Percentiles rank a stretch among this genome's conserved stretches.
Conservation (phyloP, 2,888 invertebrate species). For the Galeruca laticollis region DNA sequence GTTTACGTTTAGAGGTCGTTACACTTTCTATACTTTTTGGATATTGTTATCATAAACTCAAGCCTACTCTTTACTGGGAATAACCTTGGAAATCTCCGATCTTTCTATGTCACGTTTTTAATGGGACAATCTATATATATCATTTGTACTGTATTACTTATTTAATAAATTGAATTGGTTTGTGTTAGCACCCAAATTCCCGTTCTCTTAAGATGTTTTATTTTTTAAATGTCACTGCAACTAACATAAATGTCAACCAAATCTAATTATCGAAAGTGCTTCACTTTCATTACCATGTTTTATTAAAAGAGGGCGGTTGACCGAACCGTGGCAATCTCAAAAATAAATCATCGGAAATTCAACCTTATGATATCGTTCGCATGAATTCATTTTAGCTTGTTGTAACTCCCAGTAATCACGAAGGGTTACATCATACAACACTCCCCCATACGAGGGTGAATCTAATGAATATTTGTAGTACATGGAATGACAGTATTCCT, state of each 20-base stretch:
- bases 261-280: slow-evolving; percentile 63
- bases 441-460: slow-evolving; percentile 50
- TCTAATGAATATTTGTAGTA: slow-evolving; percentile 64
- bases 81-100: too few species aligned
- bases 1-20: too few species aligned
- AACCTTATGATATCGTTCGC: not conserved
- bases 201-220: not conserved
- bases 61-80: too few species aligned
- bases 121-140: too few species aligned
- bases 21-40: too few species aligned
- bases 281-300: slow-evolving; percentile 63
- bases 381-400: slow-evolving; percentile 13
- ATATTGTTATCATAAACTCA: too few species aligned
- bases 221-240: not conserved
- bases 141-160: too few species aligned
- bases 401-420: slow-evolving; percentile 8
- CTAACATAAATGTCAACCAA: slow-evolving; percentile 45
- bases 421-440: slow-evolving; percentile 23
- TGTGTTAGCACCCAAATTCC: not conserved
- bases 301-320: slow-evolving; percentile 63
- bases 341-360: slow-evolving; percentile 11
- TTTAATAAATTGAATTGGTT: too few species aligned
- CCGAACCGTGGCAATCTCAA: slow-evolving; percentile 44
- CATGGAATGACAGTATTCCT: slow-evolving; percentile 62
- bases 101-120: too few species aligned